Evolutionary conservation across 1,140 invertebrate genomes (phyloP), one percentile per base, ranked within the genome.

Genomic region (Drosophila funebris): DNA sequence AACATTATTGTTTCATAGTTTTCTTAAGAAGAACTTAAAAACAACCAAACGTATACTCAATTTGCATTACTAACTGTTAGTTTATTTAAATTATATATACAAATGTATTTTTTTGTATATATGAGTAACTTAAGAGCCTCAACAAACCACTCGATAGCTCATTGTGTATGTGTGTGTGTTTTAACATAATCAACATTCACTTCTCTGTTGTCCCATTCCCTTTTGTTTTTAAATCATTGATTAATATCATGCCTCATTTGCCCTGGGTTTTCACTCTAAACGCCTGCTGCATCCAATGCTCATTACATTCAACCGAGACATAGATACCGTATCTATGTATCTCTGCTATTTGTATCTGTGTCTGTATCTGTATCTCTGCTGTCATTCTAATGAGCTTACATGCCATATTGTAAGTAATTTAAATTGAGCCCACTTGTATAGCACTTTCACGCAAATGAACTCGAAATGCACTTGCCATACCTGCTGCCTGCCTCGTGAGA

Each of bases 381-480:
- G 60, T 62, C 46, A 69, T 73, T 70, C 57, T 67, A 74, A 80
- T 70, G 68, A 84, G 46, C 76, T 61, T 73, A 70, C 73, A 68
- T 57, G 61, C 69, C 63, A 58, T 73, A 50, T 57, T 50, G 62
- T 58, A 73, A 76, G 73, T 85, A 80, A 84, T 85, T 80, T 71
- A 77, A 80, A 84, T 73, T 80, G 81, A 80, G 66, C 63, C 81
- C 64, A 77, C 64, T 72, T 72, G 20, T 9, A 20, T 44, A 6
- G 67, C 48, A 54, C 67, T 84, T 69, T 56, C 43, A 60, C 48
- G 46, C 57, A 84, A 80, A 84, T 84, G 69, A 84, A 69, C 81
- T 77, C 80, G 54, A 76, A 78, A 60, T 68, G 63, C 50, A 69
- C 48, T 69, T 70, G 58, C 60, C 56, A 22, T 62, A 20, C 43